Conservation (phyloP, 2,888 invertebrate species). For the Phoenoteleia sp. region DNA sequence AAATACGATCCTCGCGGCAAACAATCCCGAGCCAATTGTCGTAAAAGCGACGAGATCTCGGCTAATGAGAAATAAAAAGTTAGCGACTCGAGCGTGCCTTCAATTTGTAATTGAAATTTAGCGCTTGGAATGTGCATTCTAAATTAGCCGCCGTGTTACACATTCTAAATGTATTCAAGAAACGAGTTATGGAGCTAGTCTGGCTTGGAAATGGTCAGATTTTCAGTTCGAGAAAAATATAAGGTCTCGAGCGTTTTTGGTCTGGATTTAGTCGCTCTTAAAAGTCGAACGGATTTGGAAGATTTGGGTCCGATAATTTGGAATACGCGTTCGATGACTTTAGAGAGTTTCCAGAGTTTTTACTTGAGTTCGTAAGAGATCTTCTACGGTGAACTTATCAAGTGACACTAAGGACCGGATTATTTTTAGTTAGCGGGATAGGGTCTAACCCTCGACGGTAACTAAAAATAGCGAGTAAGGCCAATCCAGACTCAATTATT, state of each 20-base stretch:
- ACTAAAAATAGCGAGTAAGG: constrained; percentile 85
- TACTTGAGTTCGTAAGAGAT: constrained; percentile 1
- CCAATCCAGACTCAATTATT: constrained; percentile 85
- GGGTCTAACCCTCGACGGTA: constrained; percentile 82
- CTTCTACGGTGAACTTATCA: constrained; percentile 38
- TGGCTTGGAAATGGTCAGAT: constrained; percentile 15
- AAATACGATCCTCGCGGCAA: background rate
- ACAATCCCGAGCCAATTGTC: background rate
- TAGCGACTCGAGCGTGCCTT: constrained; percentile 16
- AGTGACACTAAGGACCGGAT: constrained; percentile 64
- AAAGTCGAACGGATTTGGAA: background rate
- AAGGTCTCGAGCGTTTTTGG: background rate
- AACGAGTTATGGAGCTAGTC: constrained; percentile 56
- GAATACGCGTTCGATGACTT: background rate
- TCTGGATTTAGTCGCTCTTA: background rate
- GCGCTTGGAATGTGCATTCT: constrained; percentile 43
- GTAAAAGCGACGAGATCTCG: background rate
- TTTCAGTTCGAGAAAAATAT: constrained; percentile 4
- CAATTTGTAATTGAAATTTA: constrained; percentile 57
- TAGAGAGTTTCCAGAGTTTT: background rate
- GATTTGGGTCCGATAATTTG: background rate
- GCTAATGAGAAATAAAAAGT: constrained; percentile 28
- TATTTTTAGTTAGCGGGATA: constrained; percentile 84
- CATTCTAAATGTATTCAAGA: constrained; percentile 43
- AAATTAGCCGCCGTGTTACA: constrained; percentile 32